These are phyloP conservation scores for Clunio marinus DNA, from an alignment of 2,888 invertebrate species.

Conservation along the genomic window DNA sequence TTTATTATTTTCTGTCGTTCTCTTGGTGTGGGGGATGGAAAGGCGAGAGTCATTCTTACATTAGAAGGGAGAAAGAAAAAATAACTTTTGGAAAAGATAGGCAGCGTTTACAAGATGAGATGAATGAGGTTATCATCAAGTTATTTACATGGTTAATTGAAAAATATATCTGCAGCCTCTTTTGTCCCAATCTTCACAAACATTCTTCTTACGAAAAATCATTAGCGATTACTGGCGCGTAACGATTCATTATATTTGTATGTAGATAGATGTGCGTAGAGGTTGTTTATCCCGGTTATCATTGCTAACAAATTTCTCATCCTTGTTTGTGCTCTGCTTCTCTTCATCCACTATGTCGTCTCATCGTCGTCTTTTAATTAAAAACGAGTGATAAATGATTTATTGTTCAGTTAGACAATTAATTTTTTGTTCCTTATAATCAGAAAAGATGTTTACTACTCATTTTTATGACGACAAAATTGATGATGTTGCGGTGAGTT, in stretches of 20 bases:
- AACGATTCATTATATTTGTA: background rate
- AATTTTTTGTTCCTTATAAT: conserved; percentile 35
- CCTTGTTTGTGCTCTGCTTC: conserved; percentile 1
- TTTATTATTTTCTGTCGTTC: conserved; percentile 18
- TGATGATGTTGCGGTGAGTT: conserved; percentile 36
- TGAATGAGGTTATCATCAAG: conserved; percentile 35
- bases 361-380: conserved; percentile 34
- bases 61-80: background rate
- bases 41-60: background rate
- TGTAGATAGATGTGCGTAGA: too few relatives aligned
- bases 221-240: conserved; percentile 35
- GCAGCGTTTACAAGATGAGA: conserved; percentile 2
- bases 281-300: conserved; percentile 19
- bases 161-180: conserved; percentile 20
- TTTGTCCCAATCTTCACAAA: background rate
- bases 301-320: conserved; percentile 21
- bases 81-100: background rate
- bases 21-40: too few relatives aligned
- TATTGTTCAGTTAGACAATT: conserved; percentile 38
- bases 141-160: conserved; percentile 37
- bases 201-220: background rate
- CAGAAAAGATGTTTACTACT: conserved; percentile 30
- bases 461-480: conserved; percentile 38
- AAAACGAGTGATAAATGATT: conserved; percentile 39
- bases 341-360: background rate